Percentiles rank a stretch among this genome's conserved stretches.
phyloP scores from a whole-genome alignment of 2,797 vertebrate genomes.

The Phrynocephalus guinanensis region DNA sequence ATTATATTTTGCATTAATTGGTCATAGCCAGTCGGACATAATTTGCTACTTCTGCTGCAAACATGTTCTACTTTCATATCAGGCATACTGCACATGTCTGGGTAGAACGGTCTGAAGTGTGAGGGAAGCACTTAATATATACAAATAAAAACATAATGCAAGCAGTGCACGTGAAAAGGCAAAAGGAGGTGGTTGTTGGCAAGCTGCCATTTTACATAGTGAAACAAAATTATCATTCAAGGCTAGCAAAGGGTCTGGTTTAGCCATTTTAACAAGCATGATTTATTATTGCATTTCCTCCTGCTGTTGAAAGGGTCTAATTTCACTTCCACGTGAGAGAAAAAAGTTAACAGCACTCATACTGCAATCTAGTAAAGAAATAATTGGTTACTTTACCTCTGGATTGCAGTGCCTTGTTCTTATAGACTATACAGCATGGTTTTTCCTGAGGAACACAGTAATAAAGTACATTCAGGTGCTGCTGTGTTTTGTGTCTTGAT shows the following conservation, averaged over 20 bases:
- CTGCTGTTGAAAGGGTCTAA: slow-evolving; percentile 69
- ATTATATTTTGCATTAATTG: slow-evolving; percentile 69
- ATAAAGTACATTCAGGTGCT: slow-evolving; percentile 63
- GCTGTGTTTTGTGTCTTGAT: slow-evolving; percentile 42
- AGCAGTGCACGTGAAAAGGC: slow-evolving; percentile 69
- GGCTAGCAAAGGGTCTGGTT: slow-evolving; percentile 54
- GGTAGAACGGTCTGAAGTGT: slow-evolving; percentile 51
- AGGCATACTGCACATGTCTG: slow-evolving; percentile 60
- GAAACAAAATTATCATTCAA: slow-evolving; percentile 73
- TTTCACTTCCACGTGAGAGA: slow-evolving; percentile 72
- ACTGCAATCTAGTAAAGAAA: slow-evolving; percentile 67
- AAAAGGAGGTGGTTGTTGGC: slow-evolving; percentile 66
- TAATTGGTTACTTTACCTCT: slow-evolving; percentile 49
- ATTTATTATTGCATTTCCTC: slow-evolving; percentile 70
- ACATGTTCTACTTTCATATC: slow-evolving; percentile 57
- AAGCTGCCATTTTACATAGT: slow-evolving; percentile 51
- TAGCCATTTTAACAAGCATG: slow-evolving; percentile 71
- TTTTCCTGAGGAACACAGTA: slow-evolving; percentile 13
- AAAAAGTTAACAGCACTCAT: slow-evolving; percentile 68
- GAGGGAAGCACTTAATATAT: slow-evolving; percentile 76
- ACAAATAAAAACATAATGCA: slow-evolving; percentile 75
- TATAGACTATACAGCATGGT: slow-evolving; percentile 38
- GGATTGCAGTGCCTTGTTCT: slow-evolving; percentile 45
- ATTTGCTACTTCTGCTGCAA: slow-evolving; percentile 53
- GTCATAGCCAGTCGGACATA: slow-evolving; percentile 59